Base-by-base conservation (phyloP, 2,797 vertebrate genomes). In the Alfaro cultratus region DNA sequence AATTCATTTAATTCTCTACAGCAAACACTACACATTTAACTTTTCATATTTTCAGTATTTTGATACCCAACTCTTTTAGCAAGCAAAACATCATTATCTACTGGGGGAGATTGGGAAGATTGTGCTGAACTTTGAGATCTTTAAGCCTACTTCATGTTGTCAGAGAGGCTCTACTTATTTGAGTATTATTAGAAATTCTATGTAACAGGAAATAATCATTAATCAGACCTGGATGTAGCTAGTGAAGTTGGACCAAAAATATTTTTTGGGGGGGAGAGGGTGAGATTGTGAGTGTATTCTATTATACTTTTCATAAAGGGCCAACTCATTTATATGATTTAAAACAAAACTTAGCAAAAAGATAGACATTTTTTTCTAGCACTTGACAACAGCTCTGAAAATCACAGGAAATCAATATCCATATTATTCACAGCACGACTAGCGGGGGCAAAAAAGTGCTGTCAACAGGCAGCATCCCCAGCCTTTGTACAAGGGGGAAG, bases 391-490 rank as follows among this genome's bases (percentile, higher is more conserved):
- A 64, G 10, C 26, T 39, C 36, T 41, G 36, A 73, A 73, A 34
- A 31, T 73, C 29, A 73, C 45, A 41, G 9, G 64, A 16, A 68
- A 39, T 41, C 8, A 39, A 41, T 68, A 82, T 79, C 77, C 13
- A 1, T 62, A n/a, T 82, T 81, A 70, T 45, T 82, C 41, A 62
- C 79, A 1, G 31, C 29, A 18, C 70, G 70, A 51, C 64, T 55
- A 23, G 34, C 41, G 79, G 73, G 49, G 53, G 29, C 1, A 62
- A 18, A 12, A 49, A 77, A 78, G 76, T 31, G 53, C 55, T 57
- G 74, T 31, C 75, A 47, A 79, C 74, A 57, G 82, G 74, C 34
- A 85, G 75, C 81, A 57, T 78, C 70, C 64, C 83, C 34, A 68
- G 75, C 76, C 77, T 81, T 83, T 79, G 62, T 23, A 68, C 51